Conservation (phyloP, 2,888 invertebrate species). For the Spicauda simplicius region DNA sequence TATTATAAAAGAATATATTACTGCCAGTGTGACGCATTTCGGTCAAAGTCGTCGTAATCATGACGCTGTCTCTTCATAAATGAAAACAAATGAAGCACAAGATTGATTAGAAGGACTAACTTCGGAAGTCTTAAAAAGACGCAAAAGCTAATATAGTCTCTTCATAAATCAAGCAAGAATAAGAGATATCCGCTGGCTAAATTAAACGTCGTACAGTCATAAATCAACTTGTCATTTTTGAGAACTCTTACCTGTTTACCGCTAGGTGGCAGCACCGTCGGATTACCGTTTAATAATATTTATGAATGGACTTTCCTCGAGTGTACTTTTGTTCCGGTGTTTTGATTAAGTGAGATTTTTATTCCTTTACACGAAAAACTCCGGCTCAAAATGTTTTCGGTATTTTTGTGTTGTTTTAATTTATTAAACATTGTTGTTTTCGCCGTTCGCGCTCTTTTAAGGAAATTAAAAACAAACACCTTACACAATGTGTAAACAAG, state of each 20-base stretch:
- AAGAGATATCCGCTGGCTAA: constrained; percentile 43
- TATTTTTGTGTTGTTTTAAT: constrained; percentile 7
- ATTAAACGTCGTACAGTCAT: constrained; percentile 43
- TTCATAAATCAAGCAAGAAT: constrained; percentile 46
- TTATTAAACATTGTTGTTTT: constrained; percentile 9
- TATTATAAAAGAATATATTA: no score
- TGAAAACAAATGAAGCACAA: constrained; percentile 26
- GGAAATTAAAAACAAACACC: no score
- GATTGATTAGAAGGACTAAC: constrained; percentile 39
- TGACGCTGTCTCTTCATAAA: neutral
- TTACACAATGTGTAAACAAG: no score
- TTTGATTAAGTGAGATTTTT: constrained; percentile 23
- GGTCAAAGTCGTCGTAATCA: neutral
- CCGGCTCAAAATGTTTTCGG: constrained; percentile 1
- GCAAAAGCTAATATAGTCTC: constrained; percentile 42
- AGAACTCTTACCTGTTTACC: constrained; percentile 23
- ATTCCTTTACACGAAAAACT: constrained; percentile 10
- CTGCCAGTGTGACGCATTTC: no score
- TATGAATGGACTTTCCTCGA: constrained; percentile 12
- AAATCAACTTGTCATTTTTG: constrained; percentile 40
- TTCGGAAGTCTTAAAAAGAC: constrained; percentile 32
- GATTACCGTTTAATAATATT: constrained; percentile 20
- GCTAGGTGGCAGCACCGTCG: constrained; percentile 13
- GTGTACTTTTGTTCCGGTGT: constrained; percentile 3
- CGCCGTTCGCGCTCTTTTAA: neutral